Evolutionary conservation across 1,140 invertebrate species (phyloP).

Genomic region (Drosophila athabasca): DNA sequence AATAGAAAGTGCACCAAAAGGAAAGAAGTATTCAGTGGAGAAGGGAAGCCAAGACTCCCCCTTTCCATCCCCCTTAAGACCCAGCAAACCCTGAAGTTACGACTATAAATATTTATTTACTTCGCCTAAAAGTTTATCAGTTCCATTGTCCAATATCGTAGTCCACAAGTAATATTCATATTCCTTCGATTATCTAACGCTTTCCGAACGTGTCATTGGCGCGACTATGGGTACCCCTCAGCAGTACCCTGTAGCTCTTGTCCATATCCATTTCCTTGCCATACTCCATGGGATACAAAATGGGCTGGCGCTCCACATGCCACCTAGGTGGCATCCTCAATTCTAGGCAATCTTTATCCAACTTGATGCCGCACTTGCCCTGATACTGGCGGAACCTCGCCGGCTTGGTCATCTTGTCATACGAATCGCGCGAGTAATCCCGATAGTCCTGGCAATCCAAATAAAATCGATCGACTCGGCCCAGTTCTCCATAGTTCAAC

Average conservation of each 20-base stretch:
- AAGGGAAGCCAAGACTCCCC: neutral
- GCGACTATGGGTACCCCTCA: too few species aligned
- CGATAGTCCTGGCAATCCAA: constrained; percentile 61
- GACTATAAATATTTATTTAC: too few species aligned
- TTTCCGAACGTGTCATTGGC: too few species aligned
- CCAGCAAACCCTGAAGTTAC: too few species aligned
- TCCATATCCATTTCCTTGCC: too few species aligned
- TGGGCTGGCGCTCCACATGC: constrained; percentile 46
- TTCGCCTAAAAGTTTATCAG: too few species aligned
- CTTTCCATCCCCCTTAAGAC: too few species aligned
- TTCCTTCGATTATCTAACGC: too few species aligned
- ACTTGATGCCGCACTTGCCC: constrained; percentile 37
- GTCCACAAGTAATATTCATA: too few species aligned
- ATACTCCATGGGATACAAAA: constrained; percentile 37
- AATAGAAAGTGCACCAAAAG: too few species aligned
- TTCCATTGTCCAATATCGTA: too few species aligned
- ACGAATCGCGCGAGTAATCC: constrained; percentile 62
- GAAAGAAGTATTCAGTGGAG: neutral
- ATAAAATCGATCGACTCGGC: constrained; percentile 55
- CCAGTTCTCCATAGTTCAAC: constrained; percentile 47
- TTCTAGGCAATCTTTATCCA: constrained; percentile 10
- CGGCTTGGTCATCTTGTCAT: constrained; percentile 41
- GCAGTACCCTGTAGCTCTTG: too few species aligned
- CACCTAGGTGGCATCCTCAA: constrained; percentile 18
- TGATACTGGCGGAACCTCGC: constrained; percentile 16